Percentiles rank a stretch among this genome's conserved stretches.
phyloP scores from a whole-genome alignment of 2,888 invertebrate genomes.

The Platerodrilus igneus region DNA sequence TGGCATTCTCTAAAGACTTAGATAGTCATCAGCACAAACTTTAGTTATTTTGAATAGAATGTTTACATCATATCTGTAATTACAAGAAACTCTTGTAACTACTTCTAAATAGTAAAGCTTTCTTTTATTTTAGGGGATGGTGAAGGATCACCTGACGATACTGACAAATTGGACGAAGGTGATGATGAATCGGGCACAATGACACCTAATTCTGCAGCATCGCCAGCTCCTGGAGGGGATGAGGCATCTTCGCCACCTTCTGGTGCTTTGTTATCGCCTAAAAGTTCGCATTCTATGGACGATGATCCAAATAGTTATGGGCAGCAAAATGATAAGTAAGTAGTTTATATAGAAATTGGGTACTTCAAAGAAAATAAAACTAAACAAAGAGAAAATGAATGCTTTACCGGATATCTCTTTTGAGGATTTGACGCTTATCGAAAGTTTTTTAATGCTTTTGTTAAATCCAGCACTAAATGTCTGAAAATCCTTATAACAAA shows the following conservation, averaged over 20 bases:
- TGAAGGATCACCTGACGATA: constrained; percentile 48
- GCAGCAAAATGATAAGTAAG: constrained; percentile 36
- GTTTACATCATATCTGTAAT: background rate
- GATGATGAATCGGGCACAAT: constrained; percentile 48
- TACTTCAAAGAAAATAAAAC: too few species aligned
- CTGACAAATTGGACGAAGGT: constrained; percentile 47
- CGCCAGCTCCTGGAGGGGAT: constrained; percentile 43
- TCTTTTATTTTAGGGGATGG: constrained; percentile 56
- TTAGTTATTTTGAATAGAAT: too few species aligned
- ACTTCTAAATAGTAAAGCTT: constrained; percentile 8
- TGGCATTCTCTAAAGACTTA: constrained; percentile 24
- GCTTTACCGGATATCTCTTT: too few species aligned
- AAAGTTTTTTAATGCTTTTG: too few species aligned
- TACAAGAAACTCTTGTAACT: background rate
- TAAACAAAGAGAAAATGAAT: too few species aligned
- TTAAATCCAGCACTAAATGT: too few species aligned
- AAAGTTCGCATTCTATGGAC: constrained; percentile 40
- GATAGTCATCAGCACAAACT: constrained; percentile 23
- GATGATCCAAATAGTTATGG: constrained; percentile 36
- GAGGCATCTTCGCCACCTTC: constrained; percentile 43
- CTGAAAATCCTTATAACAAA: too few species aligned
- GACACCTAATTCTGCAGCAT: constrained; percentile 46
- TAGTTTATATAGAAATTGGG: too few species aligned
- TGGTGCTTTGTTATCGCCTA: constrained; percentile 42
- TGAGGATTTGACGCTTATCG: too few species aligned